A percentile compares a stretch with the other conserved stretches of the same genome.
phyloP scores from a whole-genome alignment of 2,888 invertebrate genomes.

The Erebia aethiops region DNA sequence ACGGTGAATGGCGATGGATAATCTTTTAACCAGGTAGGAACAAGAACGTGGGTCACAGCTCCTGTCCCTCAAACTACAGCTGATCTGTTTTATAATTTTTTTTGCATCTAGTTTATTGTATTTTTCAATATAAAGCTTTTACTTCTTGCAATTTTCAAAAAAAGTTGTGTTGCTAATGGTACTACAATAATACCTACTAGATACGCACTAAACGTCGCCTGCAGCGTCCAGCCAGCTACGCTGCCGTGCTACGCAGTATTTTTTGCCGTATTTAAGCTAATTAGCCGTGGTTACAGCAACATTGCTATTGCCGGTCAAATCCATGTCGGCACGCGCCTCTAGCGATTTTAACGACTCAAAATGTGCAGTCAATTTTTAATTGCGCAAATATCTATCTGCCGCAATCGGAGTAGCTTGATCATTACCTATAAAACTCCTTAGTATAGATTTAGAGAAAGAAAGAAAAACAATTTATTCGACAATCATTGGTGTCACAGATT shows the following conservation, averaged over 20 bases:
- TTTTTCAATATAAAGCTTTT: too few species aligned
- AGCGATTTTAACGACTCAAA: slow-evolving; percentile 17
- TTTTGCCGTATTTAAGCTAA: slow-evolving; percentile 59
- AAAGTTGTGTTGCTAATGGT: slow-evolving; percentile 33
- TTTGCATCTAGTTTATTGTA: too few species aligned
- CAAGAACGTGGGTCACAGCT: too few species aligned
- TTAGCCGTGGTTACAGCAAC: slow-evolving; percentile 63
- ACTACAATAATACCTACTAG: slow-evolving; percentile 16
- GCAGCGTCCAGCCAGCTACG: slow-evolving; percentile 44
- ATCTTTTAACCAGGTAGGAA: too few species aligned
- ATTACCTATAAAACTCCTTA: too few species aligned
- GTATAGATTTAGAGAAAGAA: too few species aligned
- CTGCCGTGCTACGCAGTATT: slow-evolving; percentile 49
- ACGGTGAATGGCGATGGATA: too few species aligned
- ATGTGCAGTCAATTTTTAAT: slow-evolving; percentile 23
- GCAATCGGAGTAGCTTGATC: not conserved
- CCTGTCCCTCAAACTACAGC: too few species aligned
- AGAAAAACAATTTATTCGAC: too few species aligned
- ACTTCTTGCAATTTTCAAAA: too few species aligned
- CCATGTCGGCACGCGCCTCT: slow-evolving; percentile 47
- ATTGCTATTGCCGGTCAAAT: slow-evolving; percentile 51
- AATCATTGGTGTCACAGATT: too few species aligned
- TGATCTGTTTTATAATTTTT: too few species aligned
- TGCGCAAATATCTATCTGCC: slow-evolving; percentile 4
- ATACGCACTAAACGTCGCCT: slow-evolving; percentile 25